A percentile compares a stretch with the other conserved stretches of the same genome.
Conservation (phyloP, 2,888 invertebrate genomes). For the Drosophila fulvimacula region DNA sequence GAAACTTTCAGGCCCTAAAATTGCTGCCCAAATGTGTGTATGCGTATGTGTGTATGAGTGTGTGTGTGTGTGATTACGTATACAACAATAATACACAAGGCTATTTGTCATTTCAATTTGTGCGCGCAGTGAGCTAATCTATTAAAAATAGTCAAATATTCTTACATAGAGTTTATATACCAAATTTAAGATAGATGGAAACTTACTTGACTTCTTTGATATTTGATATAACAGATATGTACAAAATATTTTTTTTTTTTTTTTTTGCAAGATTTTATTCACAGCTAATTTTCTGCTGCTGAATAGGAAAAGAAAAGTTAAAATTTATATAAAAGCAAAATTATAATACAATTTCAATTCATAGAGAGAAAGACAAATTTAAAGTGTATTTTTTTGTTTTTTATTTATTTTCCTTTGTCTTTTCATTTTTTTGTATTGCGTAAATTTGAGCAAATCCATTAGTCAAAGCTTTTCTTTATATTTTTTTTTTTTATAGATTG, state of each 20-base stretch:
- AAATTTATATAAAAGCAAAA: background rate
- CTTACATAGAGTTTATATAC: background rate
- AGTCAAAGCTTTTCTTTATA: background rate
- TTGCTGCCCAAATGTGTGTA: slow-evolving; percentile 2
- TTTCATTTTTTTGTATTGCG: background rate
- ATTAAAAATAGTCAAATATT: slow-evolving; percentile 3
- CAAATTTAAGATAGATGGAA: background rate
- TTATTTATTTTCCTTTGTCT: background rate
- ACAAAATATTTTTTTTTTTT: background rate
- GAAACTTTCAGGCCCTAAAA: slow-evolving; percentile 11
- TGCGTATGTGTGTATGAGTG: background rate
- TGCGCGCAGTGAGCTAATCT: background rate
- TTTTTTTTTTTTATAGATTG: background rate
- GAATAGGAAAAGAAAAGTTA: background rate
- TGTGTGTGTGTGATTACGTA: background rate
- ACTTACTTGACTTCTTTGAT: background rate
- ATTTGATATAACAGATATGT: background rate
- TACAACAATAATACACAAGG: slow-evolving; percentile 1
- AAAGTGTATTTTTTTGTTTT: background rate
- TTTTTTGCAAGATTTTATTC: background rate
- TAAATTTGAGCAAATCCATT: background rate
- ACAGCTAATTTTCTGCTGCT: background rate
- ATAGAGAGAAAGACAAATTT: background rate
- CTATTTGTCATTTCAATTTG: slow-evolving; percentile 7
- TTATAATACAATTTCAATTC: background rate